Evolutionary conservation across 2,888 invertebrate species (phyloP), one percentile per base, ranked within the genome.

Genomic region (Gastracanthus pulcherrimus): DNA sequence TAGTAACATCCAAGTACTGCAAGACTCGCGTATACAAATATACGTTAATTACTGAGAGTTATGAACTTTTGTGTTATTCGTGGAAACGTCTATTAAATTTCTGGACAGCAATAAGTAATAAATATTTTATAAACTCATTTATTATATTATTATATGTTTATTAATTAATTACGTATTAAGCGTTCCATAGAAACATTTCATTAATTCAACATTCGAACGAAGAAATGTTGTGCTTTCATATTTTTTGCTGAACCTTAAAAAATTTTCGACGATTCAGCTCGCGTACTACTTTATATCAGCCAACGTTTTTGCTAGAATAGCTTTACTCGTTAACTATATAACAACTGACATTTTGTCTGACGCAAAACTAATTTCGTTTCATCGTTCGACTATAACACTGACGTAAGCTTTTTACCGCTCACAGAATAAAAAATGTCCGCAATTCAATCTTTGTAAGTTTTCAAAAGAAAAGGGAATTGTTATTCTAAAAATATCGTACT

Each of bases 301-400:
- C 11, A 45, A 29, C 26, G 9, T 48, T 67, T 48, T 41, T 41
- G 45, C n/a, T n/a, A 16, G 67, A n/a, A 48, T 48, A 67, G 45
- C 67, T 45, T 67, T 45, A 26, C 13, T 13, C 31, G 67, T 6
- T 7, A 45, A n/a, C 31, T 29, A 16, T 41, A 41, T 45, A 26
- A 26, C 29, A 9, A 29, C 45, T 5, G 9, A 66, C 41, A 41
- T 26, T 66, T 23, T 38, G 3, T 19, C 66, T 11, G 45, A 7
- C 67, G 48, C 45, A 41, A 67, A 67, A 45, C 66, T 41, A 41
- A 41, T 67, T 67, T 41, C 45, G 45, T 45, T n/a, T n/a, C 62
- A 36, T 16, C 36, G 19, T 11, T 36, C 34, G 13, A 16, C 5
- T 9, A 36, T 36, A 64, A 9, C n/a, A n/a, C 62, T n/a, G n/a